Evolutionary conservation across 2,113 vertebrate species (phyloP).

Genomic region (Neotragus moschatus): DNA sequence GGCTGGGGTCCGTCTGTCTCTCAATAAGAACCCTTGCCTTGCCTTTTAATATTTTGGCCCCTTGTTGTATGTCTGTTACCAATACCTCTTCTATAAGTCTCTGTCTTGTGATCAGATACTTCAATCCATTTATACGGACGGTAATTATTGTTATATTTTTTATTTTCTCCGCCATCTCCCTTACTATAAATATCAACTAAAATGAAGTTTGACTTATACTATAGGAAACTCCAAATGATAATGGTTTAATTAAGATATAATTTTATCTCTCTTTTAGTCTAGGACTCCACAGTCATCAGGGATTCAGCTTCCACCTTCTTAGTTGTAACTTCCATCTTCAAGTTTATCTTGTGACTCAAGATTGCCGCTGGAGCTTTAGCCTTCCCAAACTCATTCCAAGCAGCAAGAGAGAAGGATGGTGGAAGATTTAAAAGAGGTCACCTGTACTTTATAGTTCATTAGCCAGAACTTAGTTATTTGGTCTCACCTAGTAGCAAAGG

Average conservation of each 20-base stretch:
- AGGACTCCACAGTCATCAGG: neutral
- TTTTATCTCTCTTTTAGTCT: neutral
- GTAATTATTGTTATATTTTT: neutral
- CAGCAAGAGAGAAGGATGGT: neutral
- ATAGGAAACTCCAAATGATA: neutral
- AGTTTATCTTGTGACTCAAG: neutral
- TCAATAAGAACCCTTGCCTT: neutral
- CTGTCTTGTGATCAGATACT: conserved; percentile 4
- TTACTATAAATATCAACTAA: neutral
- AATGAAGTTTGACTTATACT: neutral
- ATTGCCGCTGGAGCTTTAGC: neutral
- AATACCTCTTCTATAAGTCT: neutral
- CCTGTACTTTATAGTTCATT: neutral
- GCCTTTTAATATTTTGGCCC: neutral
- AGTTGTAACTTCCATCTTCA: neutral
- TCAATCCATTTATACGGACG: neutral
- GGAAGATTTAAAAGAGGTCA: neutral
- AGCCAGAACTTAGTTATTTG: neutral
- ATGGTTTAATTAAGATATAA: neutral
- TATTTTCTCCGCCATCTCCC: neutral
- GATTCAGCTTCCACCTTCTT: neutral
- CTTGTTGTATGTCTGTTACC: neutral
- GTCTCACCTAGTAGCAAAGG: neutral
- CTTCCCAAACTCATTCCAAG: neutral
- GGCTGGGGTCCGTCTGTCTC: neutral